phyloP scores from a whole-genome alignment of 2,113 vertebrate species.

The Prionailurus viverrinus region DNA sequence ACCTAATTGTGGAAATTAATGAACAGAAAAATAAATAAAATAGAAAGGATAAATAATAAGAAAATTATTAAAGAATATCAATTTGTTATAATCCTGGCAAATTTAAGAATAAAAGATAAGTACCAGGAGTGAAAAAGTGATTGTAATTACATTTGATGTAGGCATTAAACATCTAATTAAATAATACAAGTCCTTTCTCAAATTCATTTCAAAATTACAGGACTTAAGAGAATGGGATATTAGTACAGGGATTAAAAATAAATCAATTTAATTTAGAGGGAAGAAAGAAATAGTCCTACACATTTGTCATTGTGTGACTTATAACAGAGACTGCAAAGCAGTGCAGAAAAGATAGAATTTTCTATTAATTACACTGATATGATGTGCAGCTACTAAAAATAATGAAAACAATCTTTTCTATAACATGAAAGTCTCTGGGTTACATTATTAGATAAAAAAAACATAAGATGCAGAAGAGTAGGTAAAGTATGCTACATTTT shows the following conservation, averaged over 20 bases:
- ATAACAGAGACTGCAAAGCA: neutral
- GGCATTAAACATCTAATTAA: neutral
- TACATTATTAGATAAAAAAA: neutral
- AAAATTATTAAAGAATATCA: neutral
- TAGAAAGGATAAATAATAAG: neutral
- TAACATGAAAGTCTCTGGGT: neutral
- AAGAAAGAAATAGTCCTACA: neutral
- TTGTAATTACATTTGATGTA: neutral
- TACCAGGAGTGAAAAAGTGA: neutral
- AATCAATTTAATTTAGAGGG: neutral
- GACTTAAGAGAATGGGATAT: neutral
- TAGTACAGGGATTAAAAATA: neutral
- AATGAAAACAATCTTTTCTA: neutral
- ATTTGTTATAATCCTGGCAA: neutral
- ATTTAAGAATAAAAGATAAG: neutral
- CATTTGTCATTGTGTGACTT: neutral
- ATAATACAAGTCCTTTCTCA: neutral
- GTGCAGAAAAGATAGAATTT: neutral
- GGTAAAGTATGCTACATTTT: neutral
- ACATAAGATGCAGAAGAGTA: neutral
- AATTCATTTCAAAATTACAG: neutral
- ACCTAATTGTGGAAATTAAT: neutral
- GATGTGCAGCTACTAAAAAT: neutral
- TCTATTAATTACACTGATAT: neutral
- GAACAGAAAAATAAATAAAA: neutral